Evolutionary conservation across 2,797 vertebrate species (phyloP).

Genomic region (Cynodonichthys magdalenae): DNA sequence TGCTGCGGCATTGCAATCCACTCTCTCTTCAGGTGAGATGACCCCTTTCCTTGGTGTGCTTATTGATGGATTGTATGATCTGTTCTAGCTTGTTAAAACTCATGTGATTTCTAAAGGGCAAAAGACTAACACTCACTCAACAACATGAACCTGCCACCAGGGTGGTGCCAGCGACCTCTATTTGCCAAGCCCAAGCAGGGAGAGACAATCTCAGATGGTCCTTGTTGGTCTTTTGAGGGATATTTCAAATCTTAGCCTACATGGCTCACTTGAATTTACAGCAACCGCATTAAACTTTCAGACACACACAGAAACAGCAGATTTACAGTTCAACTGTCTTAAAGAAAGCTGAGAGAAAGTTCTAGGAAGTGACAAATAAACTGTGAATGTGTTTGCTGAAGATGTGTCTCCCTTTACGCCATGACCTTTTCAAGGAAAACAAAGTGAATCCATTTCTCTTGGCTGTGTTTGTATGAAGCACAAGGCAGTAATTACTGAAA

Average conservation of each 20-base stretch:
- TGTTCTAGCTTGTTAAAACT: conserved; percentile 61
- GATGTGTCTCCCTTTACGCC: conserved; percentile 24
- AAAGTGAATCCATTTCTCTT: conserved; percentile 61
- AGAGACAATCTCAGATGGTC: conserved; percentile 21
- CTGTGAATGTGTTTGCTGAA: conserved; percentile 18
- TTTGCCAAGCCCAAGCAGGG: conserved; percentile 21
- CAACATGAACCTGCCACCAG: conserved; percentile 45
- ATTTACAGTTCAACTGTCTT: conserved; percentile 40
- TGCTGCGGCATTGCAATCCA: conserved; percentile 47
- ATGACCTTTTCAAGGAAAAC: conserved; percentile 69
- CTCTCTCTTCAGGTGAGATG: conserved; percentile 61
- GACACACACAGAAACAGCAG: conserved; percentile 5
- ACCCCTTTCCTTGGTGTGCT: conserved; percentile 62
- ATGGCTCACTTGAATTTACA: conserved; percentile 57
- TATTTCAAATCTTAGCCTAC: conserved; percentile 31
- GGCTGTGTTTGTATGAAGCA: conserved; percentile 53
- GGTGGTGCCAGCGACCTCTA: conserved; percentile 32
- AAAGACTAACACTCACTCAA: conserved; percentile 39
- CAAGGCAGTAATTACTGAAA: conserved; percentile 64
- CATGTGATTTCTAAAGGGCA: conserved; percentile 53
- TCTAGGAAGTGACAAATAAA: conserved; percentile 34
- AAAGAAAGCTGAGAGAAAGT: conserved; percentile 42
- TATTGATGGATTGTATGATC: conserved; percentile 53
- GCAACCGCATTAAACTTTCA: conserved; percentile 24
- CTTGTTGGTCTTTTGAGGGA: conserved; percentile 11